Percentiles rank a stretch among this genome's conserved stretches.
Conservation (phyloP, 2,113 vertebrate species). For the Alosa alosa region DNA sequence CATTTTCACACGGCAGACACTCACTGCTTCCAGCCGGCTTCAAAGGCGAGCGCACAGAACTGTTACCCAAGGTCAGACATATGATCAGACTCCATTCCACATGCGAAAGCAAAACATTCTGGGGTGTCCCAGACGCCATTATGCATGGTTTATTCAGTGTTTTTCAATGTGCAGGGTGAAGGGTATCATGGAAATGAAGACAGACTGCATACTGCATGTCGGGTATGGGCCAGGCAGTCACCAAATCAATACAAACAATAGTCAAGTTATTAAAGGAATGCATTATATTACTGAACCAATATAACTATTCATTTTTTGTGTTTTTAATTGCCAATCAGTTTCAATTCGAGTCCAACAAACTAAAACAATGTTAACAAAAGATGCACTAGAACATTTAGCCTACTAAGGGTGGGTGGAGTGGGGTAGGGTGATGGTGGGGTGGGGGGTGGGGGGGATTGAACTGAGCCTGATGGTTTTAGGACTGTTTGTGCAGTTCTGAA, state of each 20-base stretch:
- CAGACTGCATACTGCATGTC: background rate
- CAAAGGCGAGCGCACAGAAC: background rate
- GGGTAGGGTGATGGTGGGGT: background rate
- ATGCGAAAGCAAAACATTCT: background rate
- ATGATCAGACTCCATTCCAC: background rate
- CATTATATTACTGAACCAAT: background rate
- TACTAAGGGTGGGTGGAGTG: background rate
- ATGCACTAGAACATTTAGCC: background rate
- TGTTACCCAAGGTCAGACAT: background rate
- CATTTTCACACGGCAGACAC: slow-evolving; percentile 5
- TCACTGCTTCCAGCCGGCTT: background rate
- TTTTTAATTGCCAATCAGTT: too few species aligned
- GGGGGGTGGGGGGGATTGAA: background rate
- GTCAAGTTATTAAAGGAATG: background rate
- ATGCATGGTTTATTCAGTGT: background rate
- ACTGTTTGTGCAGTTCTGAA: background rate
- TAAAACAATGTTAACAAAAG: background rate
- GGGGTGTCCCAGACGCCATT: background rate
- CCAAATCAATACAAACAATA: background rate
- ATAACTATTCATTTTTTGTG: background rate
- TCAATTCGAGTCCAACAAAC: background rate
- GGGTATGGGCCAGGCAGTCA: background rate
- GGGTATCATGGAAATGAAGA: background rate
- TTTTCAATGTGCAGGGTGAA: background rate
- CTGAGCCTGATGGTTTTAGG: background rate